phyloP scores from a whole-genome alignment of 1,140 invertebrate genomes.

The Apis cerana region DNA sequence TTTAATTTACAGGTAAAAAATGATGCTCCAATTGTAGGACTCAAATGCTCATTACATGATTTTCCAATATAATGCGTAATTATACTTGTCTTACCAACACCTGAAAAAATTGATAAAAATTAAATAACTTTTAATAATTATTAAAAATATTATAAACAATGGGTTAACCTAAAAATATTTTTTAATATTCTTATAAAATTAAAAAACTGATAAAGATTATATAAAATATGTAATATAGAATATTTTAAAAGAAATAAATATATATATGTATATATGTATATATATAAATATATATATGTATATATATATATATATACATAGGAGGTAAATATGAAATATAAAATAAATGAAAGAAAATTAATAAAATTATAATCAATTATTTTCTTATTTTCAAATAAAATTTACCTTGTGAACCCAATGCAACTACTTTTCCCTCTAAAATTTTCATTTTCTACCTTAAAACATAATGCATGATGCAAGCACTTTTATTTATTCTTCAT shows the following conservation, averaged over 20 bases:
- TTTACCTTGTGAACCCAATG: slow-evolving; percentile 90
- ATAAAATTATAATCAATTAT: background rate
- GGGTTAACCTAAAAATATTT: background rate
- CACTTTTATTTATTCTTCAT: slow-evolving; percentile 14
- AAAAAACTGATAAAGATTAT: background rate
- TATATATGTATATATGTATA: too few species aligned
- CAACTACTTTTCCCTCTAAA: slow-evolving; percentile 91
- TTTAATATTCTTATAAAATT: background rate
- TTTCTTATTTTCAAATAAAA: background rate
- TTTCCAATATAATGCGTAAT: slow-evolving; percentile 90
- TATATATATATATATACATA: too few species aligned
- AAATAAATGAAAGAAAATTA: background rate
- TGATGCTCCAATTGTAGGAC: slow-evolving; percentile 93
- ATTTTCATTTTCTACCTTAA: slow-evolving; percentile 73
- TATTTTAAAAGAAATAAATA: background rate
- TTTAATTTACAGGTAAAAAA: slow-evolving; percentile 93
- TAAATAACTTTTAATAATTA: too few species aligned
- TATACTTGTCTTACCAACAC: slow-evolving; percentile 93
- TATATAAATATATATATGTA: too few species aligned
- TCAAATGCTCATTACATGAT: slow-evolving; percentile 86
- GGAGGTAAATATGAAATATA: too few species aligned
- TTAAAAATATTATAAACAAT: background rate
- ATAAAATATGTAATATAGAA: background rate
- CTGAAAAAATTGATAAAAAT: slow-evolving; percentile 82
- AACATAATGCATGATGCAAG: slow-evolving; percentile 22